Evolutionary conservation across 2,888 invertebrate species (phyloP).

Genomic region (Eupithecia exiguata): DNA sequence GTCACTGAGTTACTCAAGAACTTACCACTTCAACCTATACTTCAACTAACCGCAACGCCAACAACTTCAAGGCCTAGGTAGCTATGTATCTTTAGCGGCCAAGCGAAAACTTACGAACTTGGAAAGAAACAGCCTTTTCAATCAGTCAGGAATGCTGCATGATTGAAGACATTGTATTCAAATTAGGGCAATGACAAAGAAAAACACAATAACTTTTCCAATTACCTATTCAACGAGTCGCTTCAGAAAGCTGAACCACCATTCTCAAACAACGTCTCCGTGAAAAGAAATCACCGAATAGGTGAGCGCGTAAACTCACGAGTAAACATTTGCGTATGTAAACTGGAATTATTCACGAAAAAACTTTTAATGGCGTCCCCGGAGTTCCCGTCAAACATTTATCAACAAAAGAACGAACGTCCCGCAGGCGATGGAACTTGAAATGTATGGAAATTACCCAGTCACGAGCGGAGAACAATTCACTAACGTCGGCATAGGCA

Average conservation of each 20-base stretch:
- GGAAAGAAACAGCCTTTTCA: constrained; percentile 42
- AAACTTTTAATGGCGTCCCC: constrained; percentile 85
- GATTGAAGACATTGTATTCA: constrained; percentile 48
- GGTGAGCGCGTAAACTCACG: constrained; percentile 81
- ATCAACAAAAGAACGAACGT: constrained; percentile 84
- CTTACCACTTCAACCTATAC: constrained; percentile 56
- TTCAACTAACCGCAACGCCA: constrained; percentile 52
- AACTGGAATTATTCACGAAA: constrained; percentile 84
- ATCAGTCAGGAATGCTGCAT: constrained; percentile 39
- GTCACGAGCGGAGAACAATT: constrained; percentile 83
- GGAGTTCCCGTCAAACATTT: constrained; percentile 84
- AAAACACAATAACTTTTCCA: constrained; percentile 74
- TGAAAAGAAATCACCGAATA: constrained; percentile 83
- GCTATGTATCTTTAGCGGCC: constrained; percentile 50
- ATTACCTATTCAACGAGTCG: constrained; percentile 77
- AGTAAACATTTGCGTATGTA: constrained; percentile 84
- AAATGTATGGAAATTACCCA: constrained; percentile 85
- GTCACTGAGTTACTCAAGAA: constrained; percentile 66
- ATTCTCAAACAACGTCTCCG: constrained; percentile 75
- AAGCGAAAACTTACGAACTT: constrained; percentile 43
- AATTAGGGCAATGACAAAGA: constrained; percentile 65
- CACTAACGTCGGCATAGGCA: constrained; percentile 82
- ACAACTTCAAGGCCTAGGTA: constrained; percentile 56
- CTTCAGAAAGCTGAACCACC: constrained; percentile 64
- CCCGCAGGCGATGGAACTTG: constrained; percentile 84